Percentiles rank a stretch among this genome's conserved stretches.
These are phyloP conservation scores for Megaceryle torquata DNA, from an alignment of 2,113 vertebrate genomes.

Conservation along the genomic window DNA sequence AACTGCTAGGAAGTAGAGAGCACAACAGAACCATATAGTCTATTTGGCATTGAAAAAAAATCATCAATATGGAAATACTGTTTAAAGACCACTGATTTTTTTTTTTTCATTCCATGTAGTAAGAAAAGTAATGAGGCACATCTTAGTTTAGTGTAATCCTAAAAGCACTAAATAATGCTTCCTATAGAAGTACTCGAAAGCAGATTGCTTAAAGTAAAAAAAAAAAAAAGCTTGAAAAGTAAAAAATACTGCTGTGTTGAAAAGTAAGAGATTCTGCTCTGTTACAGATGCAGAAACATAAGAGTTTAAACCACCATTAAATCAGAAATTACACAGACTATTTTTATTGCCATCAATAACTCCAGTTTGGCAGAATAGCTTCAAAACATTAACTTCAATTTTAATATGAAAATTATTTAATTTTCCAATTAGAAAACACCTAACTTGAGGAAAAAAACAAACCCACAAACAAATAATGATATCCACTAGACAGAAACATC, in stretches of 20 bases:
- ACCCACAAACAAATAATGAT: neutral
- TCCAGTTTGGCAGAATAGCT: neutral
- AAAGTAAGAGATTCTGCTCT: neutral
- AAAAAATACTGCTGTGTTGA: neutral
- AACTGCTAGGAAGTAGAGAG: neutral
- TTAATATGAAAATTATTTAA: neutral
- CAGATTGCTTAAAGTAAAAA: neutral
- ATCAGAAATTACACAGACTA: neutral
- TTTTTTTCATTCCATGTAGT: neutral
- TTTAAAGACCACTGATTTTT: constrained; percentile 3
- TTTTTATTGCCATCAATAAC: neutral
- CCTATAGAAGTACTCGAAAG: neutral
- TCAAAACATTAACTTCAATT: neutral
- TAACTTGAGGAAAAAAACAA: neutral
- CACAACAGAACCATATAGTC: neutral
- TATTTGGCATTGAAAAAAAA: neutral
- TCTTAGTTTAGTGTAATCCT: constrained; percentile 16
- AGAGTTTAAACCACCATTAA: neutral
- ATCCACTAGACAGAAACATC: neutral
- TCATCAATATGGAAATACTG: constrained; percentile 4
- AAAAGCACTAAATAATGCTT: constrained; percentile 16
- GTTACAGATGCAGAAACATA: neutral
- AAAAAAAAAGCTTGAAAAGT: no score
- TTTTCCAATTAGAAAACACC: neutral
- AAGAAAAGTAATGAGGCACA: constrained; percentile 31